Evolutionary conservation across 2,113 vertebrate species (phyloP).

Genomic region (Istiophorus platypterus): DNA sequence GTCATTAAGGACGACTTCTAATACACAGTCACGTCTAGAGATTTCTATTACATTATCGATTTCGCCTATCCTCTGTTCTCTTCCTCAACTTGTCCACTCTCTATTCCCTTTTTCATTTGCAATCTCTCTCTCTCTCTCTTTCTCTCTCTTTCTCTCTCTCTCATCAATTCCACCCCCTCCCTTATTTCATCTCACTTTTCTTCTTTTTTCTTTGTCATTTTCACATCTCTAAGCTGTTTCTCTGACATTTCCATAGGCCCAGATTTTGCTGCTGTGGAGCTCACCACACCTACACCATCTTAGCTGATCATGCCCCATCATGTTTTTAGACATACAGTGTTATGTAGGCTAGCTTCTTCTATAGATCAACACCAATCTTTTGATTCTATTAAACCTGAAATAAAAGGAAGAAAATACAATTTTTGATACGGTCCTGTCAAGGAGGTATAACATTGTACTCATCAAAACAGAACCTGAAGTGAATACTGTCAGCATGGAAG

Average conservation of each 20-base stretch:
- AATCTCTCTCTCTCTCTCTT: constrained; percentile 23
- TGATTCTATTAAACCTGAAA: background rate
- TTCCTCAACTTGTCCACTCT: constrained; percentile 15
- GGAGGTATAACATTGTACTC: background rate
- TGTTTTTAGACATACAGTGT: background rate
- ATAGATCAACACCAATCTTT: constrained; percentile 4
- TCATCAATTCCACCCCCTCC: constrained; percentile 39
- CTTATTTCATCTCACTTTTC: constrained; percentile 31
- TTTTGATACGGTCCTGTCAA: background rate
- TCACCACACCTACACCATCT: background rate
- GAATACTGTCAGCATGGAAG: background rate
- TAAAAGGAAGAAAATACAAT: background rate
- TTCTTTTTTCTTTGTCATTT: constrained; percentile 54
- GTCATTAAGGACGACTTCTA: constrained; percentile 74
- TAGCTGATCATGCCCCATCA: background rate
- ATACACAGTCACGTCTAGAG: constrained; percentile 73
- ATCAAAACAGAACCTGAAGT: background rate
- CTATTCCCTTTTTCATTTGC: background rate
- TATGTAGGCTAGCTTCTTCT: background rate
- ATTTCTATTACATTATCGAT: constrained; percentile 80
- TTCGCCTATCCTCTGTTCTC: constrained; percentile 52
- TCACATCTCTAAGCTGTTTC: constrained; percentile 40
- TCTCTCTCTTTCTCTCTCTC: constrained; percentile 45
- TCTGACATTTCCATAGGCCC: constrained; percentile 36
- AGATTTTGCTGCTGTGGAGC: constrained; percentile 4